Evolutionary conservation across 2,888 invertebrate genomes (phyloP).

Genomic region (Andrena camellia): DNA sequence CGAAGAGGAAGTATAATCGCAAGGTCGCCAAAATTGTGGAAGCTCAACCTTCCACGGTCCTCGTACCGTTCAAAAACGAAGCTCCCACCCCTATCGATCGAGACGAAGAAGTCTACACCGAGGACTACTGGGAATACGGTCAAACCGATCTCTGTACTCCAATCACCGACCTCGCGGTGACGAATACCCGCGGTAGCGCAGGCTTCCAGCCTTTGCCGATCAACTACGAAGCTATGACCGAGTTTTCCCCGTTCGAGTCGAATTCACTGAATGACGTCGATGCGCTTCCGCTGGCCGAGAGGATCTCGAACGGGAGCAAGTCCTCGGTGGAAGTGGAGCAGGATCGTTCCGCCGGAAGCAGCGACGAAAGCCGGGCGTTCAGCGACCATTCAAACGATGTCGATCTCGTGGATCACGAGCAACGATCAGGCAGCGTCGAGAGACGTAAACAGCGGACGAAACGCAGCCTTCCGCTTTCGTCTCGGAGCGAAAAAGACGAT

Average conservation of each 20-base stretch:
- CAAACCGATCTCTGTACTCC: neutral
- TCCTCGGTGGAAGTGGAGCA: neutral
- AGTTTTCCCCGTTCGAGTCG: neutral
- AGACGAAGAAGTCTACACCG: neutral
- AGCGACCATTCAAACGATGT: neutral
- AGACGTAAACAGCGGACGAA: neutral
- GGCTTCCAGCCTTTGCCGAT: neutral
- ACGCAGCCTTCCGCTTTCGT: neutral
- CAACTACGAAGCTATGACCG: neutral
- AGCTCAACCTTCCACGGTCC: no score
- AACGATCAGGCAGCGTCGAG: neutral
- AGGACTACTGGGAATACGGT: neutral
- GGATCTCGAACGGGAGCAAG: constrained; percentile 6
- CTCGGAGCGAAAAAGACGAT: neutral
- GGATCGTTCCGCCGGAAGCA: neutral
- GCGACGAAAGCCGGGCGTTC: neutral
- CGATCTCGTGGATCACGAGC: neutral
- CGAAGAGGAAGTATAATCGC: neutral
- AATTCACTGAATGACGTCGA: constrained; percentile 9
- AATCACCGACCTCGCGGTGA: neutral
- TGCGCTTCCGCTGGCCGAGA: neutral
- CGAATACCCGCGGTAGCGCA: neutral
- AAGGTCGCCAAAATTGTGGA: neutral
- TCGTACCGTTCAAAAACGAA: neutral
- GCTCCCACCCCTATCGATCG: neutral